Evolutionary conservation across 1,140 invertebrate genomes (phyloP), one percentile per base, ranked within the genome.

Genomic region (Dysdera silvatica): DNA sequence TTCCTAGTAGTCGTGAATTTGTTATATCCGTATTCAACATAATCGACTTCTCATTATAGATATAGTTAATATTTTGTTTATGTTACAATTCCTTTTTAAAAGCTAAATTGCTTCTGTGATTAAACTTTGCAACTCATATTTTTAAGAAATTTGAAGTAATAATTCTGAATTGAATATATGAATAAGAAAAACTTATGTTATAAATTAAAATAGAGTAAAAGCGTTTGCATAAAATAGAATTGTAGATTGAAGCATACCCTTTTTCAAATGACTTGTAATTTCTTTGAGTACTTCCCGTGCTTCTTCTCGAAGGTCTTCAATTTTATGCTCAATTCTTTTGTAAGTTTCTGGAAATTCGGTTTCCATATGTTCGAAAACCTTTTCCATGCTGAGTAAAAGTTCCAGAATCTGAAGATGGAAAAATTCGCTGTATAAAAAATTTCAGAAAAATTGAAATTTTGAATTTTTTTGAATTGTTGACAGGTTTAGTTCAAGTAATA

Each of bases 301-400:
- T n/a, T 41, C 40, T 41, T 41, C 6, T 29, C 52, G 26, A 12
- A 65, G 26, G 24, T 55, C 63, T 7, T 20, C 18, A 16, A 55
- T 43, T 18, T 24, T 16, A 5, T 60, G 32, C 24, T 60, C 41
- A 16, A 65, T 49, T n/a, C 56, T 57, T 12, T 54, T 24, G 18
- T 54, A 55, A 12, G 53, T 52, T 31, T 37, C 37, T 7, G 63
- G 63, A 18, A 65, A 20, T 20, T 60, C 40, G 12, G 47, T 24
- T 26, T 65, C 35, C 18, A 65, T 45, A 4, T 52, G 4, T 6
- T 54, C 24, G n/a, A 65, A 49, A 18, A 45, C 41, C 26, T 47
- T 7, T 31, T 60, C 63, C 48, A 65, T 65, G 10, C 48, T 55
- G 41, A 53, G 49, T 33, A 65, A 32, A 29, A 65, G 63, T 18